Percentiles rank a stretch among this genome's conserved stretches.
phyloP scores from a whole-genome alignment of 2,113 vertebrate species.

The Indri indri region DNA sequence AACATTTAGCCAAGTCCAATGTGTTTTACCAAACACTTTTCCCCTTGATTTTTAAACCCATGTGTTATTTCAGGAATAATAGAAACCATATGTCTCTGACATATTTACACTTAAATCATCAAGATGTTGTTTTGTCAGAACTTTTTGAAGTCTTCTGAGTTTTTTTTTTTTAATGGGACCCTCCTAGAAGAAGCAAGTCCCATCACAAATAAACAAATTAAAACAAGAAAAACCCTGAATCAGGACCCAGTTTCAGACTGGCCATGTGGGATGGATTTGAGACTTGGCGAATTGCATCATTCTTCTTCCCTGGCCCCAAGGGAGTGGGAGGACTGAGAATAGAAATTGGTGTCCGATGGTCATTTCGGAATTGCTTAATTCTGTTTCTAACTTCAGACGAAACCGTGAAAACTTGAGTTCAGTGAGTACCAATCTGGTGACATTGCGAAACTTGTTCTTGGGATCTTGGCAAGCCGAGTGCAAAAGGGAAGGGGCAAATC shows the following conservation, averaged over 20 bases:
- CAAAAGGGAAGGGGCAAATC: background rate
- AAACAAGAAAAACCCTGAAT: slow-evolving; percentile 50
- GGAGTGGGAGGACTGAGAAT: background rate
- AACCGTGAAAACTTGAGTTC: background rate
- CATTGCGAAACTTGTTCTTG: background rate
- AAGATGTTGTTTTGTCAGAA: slow-evolving; percentile 71
- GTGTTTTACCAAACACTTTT: slow-evolving; percentile 77
- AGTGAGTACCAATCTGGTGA: background rate
- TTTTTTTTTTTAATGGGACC: slow-evolving; percentile 43
- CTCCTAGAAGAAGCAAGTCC: slow-evolving; percentile 58
- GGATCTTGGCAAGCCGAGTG: background rate
- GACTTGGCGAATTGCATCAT: background rate
- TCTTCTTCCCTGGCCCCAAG: slow-evolving; percentile 22
- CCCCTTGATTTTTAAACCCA: slow-evolving; percentile 73
- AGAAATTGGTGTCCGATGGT: background rate
- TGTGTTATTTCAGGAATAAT: slow-evolving; percentile 77
- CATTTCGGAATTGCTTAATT: slow-evolving; percentile 29
- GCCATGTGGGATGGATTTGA: background rate
- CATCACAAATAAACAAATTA: slow-evolving; percentile 69
- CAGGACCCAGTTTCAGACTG: background rate
- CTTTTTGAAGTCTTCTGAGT: slow-evolving; percentile 68
- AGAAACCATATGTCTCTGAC: slow-evolving; percentile 69
- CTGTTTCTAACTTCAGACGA: slow-evolving; percentile 1
- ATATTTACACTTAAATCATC: slow-evolving; percentile 73
- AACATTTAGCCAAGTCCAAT: slow-evolving; percentile 61